Conservation (phyloP, 1,140 invertebrate genomes). For the Drosophila aff. region DNA sequence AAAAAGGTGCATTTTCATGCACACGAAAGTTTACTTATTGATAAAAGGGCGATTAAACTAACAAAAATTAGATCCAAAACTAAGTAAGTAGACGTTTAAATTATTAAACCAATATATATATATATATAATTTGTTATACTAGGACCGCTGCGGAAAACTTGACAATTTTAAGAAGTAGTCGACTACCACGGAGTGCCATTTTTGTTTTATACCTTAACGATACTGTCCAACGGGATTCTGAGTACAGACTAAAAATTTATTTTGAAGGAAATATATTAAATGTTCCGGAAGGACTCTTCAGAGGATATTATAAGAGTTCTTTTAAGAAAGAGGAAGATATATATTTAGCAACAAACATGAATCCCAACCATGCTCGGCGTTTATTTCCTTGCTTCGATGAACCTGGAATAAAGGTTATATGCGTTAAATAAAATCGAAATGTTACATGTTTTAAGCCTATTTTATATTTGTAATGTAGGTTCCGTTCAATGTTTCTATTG, state of each 20-base stretch:
- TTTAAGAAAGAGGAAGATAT: constrained; percentile 86
- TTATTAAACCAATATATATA: background rate
- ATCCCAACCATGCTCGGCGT: constrained; percentile 92
- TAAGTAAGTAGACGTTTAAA: constrained; percentile 67
- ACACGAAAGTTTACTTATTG: constrained; percentile 87
- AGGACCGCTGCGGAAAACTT: constrained; percentile 7
- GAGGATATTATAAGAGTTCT: constrained; percentile 86
- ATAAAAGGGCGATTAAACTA: constrained; percentile 80
- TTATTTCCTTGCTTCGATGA: constrained; percentile 98
- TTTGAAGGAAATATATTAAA: constrained; percentile 87
- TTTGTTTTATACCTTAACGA: constrained; percentile 86
- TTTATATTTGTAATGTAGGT: constrained; percentile 68
- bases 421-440: background rate
- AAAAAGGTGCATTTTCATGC: constrained; percentile 88
- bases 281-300: constrained; percentile 88
- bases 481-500: constrained; percentile 88
- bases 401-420: constrained; percentile 89
- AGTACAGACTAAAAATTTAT: constrained; percentile 86
- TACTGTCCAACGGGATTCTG: constrained; percentile 85
- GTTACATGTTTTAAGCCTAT: background rate
- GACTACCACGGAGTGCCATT: constrained; percentile 86
- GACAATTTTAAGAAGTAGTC: constrained; percentile 64
- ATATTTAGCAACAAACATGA: constrained; percentile 91
- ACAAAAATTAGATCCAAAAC: constrained; percentile 49
- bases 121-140: background rate